These are phyloP conservation scores for Motacilla alba DNA, from an alignment of 2,113 vertebrate genomes.

Conservation along the genomic window DNA sequence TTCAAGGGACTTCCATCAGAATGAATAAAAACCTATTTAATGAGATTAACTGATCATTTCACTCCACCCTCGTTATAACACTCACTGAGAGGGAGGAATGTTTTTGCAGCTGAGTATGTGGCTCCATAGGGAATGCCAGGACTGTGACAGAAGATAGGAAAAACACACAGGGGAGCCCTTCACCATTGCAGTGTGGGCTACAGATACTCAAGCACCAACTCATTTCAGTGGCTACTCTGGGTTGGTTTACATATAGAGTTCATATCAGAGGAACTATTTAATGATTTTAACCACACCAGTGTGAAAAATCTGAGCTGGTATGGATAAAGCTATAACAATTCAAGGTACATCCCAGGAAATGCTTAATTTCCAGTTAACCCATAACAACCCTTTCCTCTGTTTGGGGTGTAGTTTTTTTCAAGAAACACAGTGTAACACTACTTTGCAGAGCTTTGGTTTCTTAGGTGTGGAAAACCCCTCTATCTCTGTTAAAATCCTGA, in stretches of 20 bases:
- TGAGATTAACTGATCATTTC: constrained; percentile 57
- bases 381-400: background rate
- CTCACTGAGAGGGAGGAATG: constrained; percentile 40
- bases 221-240: background rate
- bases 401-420: background rate
- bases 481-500: background rate
- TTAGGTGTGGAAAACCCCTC: background rate
- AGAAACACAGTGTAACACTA: background rate
- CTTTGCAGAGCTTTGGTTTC: background rate
- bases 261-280: background rate
- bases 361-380: background rate
- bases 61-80: constrained; percentile 61
- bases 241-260: background rate
- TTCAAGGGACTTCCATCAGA: constrained; percentile 41
- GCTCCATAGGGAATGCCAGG: constrained; percentile 15
- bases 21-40: constrained; percentile 50
- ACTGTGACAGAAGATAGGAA: background rate
- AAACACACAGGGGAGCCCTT: background rate
- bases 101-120: background rate
- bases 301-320: background rate
- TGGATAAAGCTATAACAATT: background rate
- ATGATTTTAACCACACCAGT: background rate
- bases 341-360: background rate
- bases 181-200: background rate
- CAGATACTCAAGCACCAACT: background rate